phyloP scores from a whole-genome alignment of 2,113 vertebrate genomes.

The Nesospiza acunhae region DNA sequence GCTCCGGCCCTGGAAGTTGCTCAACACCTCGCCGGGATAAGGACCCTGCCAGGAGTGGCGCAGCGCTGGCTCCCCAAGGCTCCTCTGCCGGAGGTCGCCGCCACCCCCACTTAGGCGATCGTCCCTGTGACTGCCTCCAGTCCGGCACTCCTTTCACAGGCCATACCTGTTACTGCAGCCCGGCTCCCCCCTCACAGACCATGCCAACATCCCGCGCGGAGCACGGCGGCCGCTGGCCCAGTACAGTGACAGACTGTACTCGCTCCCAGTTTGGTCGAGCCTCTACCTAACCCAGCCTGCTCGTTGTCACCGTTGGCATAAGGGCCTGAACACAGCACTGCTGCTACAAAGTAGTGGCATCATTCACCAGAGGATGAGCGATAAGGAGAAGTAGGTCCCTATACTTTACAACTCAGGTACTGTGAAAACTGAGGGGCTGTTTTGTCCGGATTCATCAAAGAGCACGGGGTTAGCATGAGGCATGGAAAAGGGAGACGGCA shows the following conservation, averaged over 20 bases:
- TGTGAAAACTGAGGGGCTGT: background rate
- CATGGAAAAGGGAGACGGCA: background rate
- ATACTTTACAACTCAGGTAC: background rate
- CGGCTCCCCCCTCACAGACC: background rate
- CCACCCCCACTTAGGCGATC: background rate
- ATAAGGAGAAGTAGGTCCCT: background rate
- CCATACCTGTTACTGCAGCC: too few relatives aligned
- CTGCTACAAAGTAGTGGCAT: background rate
- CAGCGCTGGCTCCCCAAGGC: background rate
- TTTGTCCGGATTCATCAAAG: background rate
- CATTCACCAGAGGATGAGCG: background rate
- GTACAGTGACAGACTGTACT: too few relatives aligned
- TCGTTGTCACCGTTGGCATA: fast-evolving
- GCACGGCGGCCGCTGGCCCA: background rate
- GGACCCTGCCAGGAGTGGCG: background rate
- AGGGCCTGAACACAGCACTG: background rate
- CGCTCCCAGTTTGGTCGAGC: fast-evolving
- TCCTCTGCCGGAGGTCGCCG: background rate
- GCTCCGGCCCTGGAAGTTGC: background rate
- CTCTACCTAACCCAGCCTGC: background rate
- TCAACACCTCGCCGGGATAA: background rate
- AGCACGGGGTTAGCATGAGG: background rate
- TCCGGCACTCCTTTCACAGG: fast-evolving
- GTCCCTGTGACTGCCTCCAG: background rate
- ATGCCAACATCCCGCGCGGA: fast-evolving